Evolutionary conservation across 2,888 invertebrate species (phyloP), one percentile per base, ranked within the genome.

Genomic region (Drosophila putrida): DNA sequence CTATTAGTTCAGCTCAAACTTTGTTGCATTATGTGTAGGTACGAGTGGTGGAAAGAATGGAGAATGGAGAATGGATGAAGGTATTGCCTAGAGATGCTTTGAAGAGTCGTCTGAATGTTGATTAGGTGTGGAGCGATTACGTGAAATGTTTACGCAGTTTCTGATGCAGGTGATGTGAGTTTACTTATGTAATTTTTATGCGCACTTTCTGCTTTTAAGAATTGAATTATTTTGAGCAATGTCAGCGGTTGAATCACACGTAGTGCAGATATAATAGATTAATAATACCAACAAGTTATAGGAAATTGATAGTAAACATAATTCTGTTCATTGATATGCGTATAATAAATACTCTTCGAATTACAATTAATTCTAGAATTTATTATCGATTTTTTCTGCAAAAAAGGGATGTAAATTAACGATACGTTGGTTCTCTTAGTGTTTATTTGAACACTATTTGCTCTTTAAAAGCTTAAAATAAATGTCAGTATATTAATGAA

Each of bases 131-230:
- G 80, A 82, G 76, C 64, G 67, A 82, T 85, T 82, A 79, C 70
- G 70, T 85, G 82, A 87, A 87, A 84, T 82, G 88, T 75, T 84
- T 78, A 84, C 85, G 88, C 78, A 81, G 75, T 68, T 71, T 65
- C 78, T 62, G 60, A 28, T 43, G 61, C 60, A 55, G 59, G 41
- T 44, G 59, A 50, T 49, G 59, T 27, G 15, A 33, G 43, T 58
- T 36, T 47, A 47, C 38, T 44, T 57, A 44, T 44, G 25, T 49
- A 13, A 39, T 58, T 38, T 20, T 46, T 35, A 4, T 28, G 13
- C 15, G 5, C 6, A 11, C 5, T 1, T 9, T 10, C 36, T 38
- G 44, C 44, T 43, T 33, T 27, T 27, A 47, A 28, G 28, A 57
- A 13, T 28, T 20, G 47, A 33, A 46, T 46, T 46, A n/a, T 57